Evolutionary conservation across 2,113 vertebrate genomes (phyloP), one percentile per base, ranked within the genome.

Genomic region (Aphelocoma coerulescens): DNA sequence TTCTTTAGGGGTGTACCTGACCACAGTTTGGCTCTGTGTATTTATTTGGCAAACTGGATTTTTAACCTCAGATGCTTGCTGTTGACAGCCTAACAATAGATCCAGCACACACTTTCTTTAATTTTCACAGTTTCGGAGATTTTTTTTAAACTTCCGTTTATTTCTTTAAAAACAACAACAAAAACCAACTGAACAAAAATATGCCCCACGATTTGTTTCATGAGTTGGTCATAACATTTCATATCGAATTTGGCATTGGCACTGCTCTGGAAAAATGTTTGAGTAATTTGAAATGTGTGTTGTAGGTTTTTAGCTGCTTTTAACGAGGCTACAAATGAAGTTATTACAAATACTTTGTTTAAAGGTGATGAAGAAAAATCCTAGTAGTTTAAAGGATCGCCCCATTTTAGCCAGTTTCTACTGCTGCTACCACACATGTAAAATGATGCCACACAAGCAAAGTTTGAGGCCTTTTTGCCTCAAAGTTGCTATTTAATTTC

Each of bases 351-450:
- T 67, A 26, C 37, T 93, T 94, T 37, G 68, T 74, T 88, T 61
- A 78, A 68, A 44, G 23, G 10, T 26, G n/a, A 75, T 37, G 37
- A 88, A 91, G 54, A 78, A 88, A 89, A 85, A 63, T 46, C 28
- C 51, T 58, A 67, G 18, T 91, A 74, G 32, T 52, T 93, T 78
- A 87, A 91, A 93, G 80, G 57, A 69, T 44, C 41, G 21, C n/a
- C 96, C 93, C 58, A 37, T 72, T 88, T 93, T 89, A 95, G 68
- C 69, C 83, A 85, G 69, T 93, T 91, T 87, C 66, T 92, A 85
- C 83, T 97, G 96, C 96, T 97, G 93, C 96, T 96, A 96, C 57
- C 66, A 84, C 11, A 5, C n/a, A 90, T 26, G 2, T 74, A 90
- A 96, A 93, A 90, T 14, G 11, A 96, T 89, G 86, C 91, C 95